Evolutionary conservation across 1,140 invertebrate genomes (phyloP), one percentile per base, ranked within the genome.

Genomic region (Oedothorax gibbosus): DNA sequence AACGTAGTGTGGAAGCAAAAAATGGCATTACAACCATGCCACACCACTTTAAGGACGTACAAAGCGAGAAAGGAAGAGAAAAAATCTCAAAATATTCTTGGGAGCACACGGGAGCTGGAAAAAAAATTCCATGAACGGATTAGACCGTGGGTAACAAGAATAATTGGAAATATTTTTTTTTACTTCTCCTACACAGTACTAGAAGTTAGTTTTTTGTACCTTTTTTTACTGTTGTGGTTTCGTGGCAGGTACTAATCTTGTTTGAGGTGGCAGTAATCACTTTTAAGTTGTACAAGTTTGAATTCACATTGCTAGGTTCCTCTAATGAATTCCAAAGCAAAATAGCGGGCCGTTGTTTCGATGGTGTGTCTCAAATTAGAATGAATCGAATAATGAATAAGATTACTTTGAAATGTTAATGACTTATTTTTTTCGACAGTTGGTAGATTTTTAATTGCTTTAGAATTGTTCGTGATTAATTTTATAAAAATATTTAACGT

Each of bases 151-250:
- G 80, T 82, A 82, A 82, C 80, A 21, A 71, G 80, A 82, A 73
- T 82, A 82, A 82, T 82, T 82, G 80, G 69, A 82, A 82, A 81
- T 68, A 53, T 81, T 81, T 82, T 51, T 82, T 82, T 82, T 53
- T 60, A 6, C 6, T 68, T 18, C 54, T 35, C 62, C 64, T 65
- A 12, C n/a, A 15, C 64, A 0, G n/a, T 57, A 57, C 21, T 62
- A 15, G 60, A 18, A 66, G 60, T 15, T 12, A 68, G 11, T 18
- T 68, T 12, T 21, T 21, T 21, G 14, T 15, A 12, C 18, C 49
- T 12, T 53, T 21, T 51, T 51, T 50, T 81, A 71, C 68, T 73
- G 56, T 64, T 82, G 80, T 64, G 80, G 80, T 82, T 82, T 82
- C 35, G 35, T 20, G 20, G 10, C 54, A 10, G 54, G 60, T 21